Base-by-base conservation (phyloP, 2,888 invertebrate species). In the Ennomos erosarius region DNA sequence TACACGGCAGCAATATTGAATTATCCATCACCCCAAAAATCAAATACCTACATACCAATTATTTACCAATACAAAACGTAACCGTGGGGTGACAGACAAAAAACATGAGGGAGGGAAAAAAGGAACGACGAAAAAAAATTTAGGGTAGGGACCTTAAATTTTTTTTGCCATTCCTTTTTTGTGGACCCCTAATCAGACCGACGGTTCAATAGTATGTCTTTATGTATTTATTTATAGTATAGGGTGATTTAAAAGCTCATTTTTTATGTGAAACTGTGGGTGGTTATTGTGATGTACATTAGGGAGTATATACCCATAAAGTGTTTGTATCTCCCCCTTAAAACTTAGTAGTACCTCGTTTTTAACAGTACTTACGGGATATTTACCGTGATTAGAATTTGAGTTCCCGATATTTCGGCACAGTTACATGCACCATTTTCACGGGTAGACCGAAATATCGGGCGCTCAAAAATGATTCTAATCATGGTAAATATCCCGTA, bases 41-140 rank as follows among this genome's bases (percentile, higher is more conserved):
- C 87, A 73, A n/a, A 87, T 85, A 87, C 67, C 71, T 76, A 82
- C 84, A 87, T 85, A 87, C 67, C 71, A 75, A 82, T 84, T 81
- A 87, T 85, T 71, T 88, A 84, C 85, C 83, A 84, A 87, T 86
- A 81, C 70, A 69, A 78, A 74, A 74, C 74, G 73, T 73, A 74
- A 77, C 77, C 70, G 75, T 79, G 76, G 87, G 86, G 85, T 85
- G 86, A 79, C 59, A 67, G 68, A 71, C 64, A 83, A 85, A 85
- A 81, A 76, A 59, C 60, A 72, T 67, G 84, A 82, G 86, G 87
- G 85, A 75, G 84, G 75, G 35, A n/a, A n/a, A n/a, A n/a, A n/a
- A n/a, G n/a, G n/a, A n/a, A n/a, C n/a, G n/a, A n/a, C n/a, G n/a
- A n/a, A n/a, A n/a, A n/a, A n/a, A n/a, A n/a, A n/a, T n/a, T n/a